A percentile compares a stretch with the other conserved stretches of the same genome.
Conservation (phyloP, 2,888 invertebrate species). For the Polydrusus pterygomalis region DNA sequence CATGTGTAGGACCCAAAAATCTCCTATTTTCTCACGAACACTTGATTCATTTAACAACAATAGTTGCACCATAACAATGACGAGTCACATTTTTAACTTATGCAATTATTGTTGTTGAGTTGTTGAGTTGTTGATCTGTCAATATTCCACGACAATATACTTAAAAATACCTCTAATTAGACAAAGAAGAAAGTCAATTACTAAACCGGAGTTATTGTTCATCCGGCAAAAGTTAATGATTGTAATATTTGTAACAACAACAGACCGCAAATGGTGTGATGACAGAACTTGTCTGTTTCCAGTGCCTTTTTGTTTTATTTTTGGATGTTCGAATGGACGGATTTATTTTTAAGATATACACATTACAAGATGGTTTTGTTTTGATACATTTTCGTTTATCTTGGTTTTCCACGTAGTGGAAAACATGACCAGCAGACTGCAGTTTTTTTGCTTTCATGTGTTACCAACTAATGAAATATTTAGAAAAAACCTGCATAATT, state of each 20-base stretch:
- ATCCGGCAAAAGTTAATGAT: slow-evolving; percentile 29
- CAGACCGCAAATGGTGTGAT: slow-evolving; percentile 31
- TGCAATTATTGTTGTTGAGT: not conserved
- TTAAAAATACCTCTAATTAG: slow-evolving; percentile 16
- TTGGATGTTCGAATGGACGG: slow-evolving; percentile 1
- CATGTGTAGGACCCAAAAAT: no score
- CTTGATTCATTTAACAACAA: slow-evolving; percentile 6
- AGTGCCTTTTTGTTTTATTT: slow-evolving; percentile 27
- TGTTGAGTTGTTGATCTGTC: slow-evolving; percentile 9
- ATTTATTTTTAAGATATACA: slow-evolving; percentile 3
- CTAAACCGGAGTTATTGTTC: slow-evolving; percentile 28
- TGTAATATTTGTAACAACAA: slow-evolving; percentile 41
- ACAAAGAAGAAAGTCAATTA: slow-evolving; percentile 30
- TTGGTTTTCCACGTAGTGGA: not conserved
- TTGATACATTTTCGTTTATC: not conserved
- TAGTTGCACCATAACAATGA: slow-evolving; percentile 18
- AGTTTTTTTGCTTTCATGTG: no score
- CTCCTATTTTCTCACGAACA: not conserved
- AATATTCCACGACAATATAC: not conserved
- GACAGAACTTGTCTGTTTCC: slow-evolving; percentile 36
- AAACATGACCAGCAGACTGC: no score
- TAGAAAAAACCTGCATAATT: no score
- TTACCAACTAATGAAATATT: no score
- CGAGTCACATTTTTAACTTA: slow-evolving; percentile 13
- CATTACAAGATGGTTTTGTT: not conserved